Percentiles rank a stretch among this genome's conserved stretches.
These are phyloP conservation scores for Rhincodon typus DNA, from an alignment of 2,797 vertebrate genomes.

Conservation along the genomic window DNA sequence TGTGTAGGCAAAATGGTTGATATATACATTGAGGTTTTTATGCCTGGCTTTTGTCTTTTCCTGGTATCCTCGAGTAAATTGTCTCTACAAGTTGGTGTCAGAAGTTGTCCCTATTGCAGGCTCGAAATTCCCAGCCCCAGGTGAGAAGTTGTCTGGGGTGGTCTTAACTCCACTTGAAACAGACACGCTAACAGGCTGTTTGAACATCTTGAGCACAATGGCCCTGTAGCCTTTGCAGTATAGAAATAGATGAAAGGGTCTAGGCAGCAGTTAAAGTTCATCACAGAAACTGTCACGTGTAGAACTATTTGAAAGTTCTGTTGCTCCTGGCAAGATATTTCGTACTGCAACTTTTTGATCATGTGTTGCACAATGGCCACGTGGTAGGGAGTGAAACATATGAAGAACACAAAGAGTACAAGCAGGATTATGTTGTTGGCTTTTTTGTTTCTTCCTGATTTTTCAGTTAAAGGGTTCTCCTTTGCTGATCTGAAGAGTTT, in stretches of 20 bases:
- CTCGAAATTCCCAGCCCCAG: slow-evolving; percentile 51
- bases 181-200: slow-evolving; percentile 72
- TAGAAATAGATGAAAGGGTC: slow-evolving; percentile 98
- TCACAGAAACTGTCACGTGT: slow-evolving; percentile 82
- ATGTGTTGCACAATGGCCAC: slow-evolving; percentile 85
- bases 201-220: slow-evolving; percentile 79
- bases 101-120: background rate
- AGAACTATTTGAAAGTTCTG: slow-evolving; percentile 82
- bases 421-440: slow-evolving; percentile 85
- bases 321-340: slow-evolving; percentile 59
- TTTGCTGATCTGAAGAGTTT: slow-evolving; percentile 77
- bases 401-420: slow-evolving; percentile 81
- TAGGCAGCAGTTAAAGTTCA: slow-evolving; percentile 91
- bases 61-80: background rate
- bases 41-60: background rate
- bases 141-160: slow-evolving; percentile 76
- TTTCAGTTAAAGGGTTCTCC: slow-evolving; percentile 79
- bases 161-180: slow-evolving; percentile 78
- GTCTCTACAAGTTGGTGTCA: slow-evolving; percentile 17
- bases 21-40: background rate
- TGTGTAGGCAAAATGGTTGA: background rate
- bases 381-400: slow-evolving; percentile 91
- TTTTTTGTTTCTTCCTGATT: slow-evolving; percentile 82
- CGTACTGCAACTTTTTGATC: slow-evolving; percentile 71
- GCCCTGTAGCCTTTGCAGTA: slow-evolving; percentile 93